phyloP scores from a whole-genome alignment of 2,888 invertebrate genomes.

The Microctonus brassicae region DNA sequence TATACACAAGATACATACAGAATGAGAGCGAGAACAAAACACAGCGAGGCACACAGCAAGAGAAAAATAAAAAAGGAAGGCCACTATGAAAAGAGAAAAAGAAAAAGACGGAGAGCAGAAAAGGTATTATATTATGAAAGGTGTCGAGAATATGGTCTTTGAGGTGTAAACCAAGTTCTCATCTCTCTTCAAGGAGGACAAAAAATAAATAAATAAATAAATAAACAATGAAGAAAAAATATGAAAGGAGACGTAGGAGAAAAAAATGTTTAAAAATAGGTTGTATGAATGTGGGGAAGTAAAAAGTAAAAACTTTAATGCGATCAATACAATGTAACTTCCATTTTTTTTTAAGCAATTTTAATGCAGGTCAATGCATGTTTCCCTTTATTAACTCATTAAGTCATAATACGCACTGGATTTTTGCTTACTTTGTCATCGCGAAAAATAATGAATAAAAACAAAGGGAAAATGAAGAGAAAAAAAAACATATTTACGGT shows the following conservation, averaged over 20 bases:
- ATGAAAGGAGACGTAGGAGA: background rate
- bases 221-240: background rate
- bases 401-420: background rate
- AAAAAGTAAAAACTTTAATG: conserved; percentile 18
- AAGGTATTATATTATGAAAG: background rate
- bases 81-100: background rate
- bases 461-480: background rate
- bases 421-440: background rate
- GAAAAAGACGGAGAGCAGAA: conserved; percentile 1
- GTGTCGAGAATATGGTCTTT: background rate
- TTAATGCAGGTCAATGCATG: background rate
- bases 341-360: background rate
- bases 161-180: conserved; percentile 2
- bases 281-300: conserved; percentile 8
- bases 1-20: background rate
- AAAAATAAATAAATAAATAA: background rate
- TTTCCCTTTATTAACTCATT: background rate
- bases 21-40: conserved; percentile 8
- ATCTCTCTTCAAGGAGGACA: background rate
- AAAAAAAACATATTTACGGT: too few relatives aligned
- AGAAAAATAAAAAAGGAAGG: background rate
- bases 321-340: conserved; percentile 9
- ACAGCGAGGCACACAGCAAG: background rate
- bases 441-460: background rate
- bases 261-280: background rate